Conservation (phyloP, 2,888 invertebrate genomes). For the Idaea biselata region DNA sequence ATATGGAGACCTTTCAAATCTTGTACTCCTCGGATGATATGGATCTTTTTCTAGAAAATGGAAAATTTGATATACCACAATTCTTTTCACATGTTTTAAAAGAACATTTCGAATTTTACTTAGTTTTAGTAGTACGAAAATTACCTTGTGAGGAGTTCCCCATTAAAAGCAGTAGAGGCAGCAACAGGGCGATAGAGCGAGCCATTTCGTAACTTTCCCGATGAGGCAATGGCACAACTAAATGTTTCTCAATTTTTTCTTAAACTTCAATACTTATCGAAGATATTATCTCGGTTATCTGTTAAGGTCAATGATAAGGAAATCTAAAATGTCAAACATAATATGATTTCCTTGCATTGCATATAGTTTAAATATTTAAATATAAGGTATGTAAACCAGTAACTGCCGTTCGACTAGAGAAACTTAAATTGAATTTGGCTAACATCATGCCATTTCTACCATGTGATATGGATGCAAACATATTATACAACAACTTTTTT, state of each 20-base stretch:
- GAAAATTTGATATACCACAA: background rate
- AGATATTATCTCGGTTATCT: background rate
- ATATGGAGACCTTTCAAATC: background rate
- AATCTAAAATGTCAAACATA: background rate
- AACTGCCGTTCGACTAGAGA: no score
- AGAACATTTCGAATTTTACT: no score
- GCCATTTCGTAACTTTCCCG: background rate
- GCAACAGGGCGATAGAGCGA: background rate
- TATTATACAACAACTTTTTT: no score
- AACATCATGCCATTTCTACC: no score
- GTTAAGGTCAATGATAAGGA: background rate
- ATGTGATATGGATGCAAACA: no score
- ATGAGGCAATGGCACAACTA: background rate
- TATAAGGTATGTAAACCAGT: no score
- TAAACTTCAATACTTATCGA: background rate
- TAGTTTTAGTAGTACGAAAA: background rate
- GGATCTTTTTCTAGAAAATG: slow-evolving; percentile 13
- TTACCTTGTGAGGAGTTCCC: background rate
- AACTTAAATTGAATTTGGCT: no score
- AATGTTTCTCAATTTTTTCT: background rate
- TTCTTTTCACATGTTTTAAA: no score
- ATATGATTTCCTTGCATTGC: background rate
- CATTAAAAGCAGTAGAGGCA: background rate
- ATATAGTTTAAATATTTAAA: no score
- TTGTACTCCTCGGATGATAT: slow-evolving; percentile 9